phyloP scores from a whole-genome alignment of 2,888 invertebrate species.

The Ornithoptera priamus region DNA sequence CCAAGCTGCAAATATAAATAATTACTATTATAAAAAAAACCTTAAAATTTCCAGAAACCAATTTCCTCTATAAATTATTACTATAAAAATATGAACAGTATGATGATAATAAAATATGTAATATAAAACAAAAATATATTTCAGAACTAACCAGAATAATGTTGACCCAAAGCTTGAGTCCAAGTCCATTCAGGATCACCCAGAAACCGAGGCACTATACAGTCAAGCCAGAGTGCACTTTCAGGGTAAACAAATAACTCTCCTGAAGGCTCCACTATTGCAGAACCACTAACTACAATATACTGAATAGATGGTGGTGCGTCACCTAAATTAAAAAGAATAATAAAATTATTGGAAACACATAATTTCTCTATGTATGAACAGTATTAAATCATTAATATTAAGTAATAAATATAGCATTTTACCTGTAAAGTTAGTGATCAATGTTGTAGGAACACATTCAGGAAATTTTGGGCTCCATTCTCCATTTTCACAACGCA shows the following conservation, averaged over 20 bases:
- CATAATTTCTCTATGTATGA: neutral
- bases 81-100: neutral
- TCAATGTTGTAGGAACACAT: constrained; percentile 91
- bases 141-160: constrained; percentile 83
- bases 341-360: neutral
- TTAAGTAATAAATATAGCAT: too few species aligned
- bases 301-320: constrained; percentile 90
- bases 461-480: constrained; percentile 90
- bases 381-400: too few species aligned
- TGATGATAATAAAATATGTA: too few species aligned
- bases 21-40: constrained; percentile 31
- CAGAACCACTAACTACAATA: constrained; percentile 88
- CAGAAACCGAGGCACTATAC: constrained; percentile 86
- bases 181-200: constrained; percentile 94
- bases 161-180: constrained; percentile 89
- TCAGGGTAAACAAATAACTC: constrained; percentile 90
- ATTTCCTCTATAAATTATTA: neutral
- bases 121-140: too few species aligned
- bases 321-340: constrained; percentile 78
- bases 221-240: constrained; percentile 89
- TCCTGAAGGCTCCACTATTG: constrained; percentile 88
- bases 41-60: neutral
- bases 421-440: constrained; percentile 91
- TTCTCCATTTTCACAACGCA: constrained; percentile 89
- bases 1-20: constrained; percentile 80